phyloP scores from a whole-genome alignment of 1,140 invertebrate genomes.

The Aplysia californica region DNA sequence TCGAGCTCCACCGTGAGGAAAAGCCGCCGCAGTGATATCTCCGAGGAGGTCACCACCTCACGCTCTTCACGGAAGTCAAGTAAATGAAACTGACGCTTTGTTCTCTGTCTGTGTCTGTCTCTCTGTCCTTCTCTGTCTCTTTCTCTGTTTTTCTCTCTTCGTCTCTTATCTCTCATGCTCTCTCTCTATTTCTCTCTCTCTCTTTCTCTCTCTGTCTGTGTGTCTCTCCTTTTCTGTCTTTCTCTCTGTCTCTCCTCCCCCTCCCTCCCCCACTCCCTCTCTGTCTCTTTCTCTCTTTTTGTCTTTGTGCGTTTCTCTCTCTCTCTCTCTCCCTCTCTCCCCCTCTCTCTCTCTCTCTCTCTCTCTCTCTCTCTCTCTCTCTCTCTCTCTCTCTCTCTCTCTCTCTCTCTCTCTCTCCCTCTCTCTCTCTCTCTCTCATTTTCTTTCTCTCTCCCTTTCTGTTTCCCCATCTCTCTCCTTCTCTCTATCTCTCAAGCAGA shows the following conservation, averaged over 20 bases:
- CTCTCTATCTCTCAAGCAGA: too few species aligned
- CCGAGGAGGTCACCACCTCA: slow-evolving; percentile 18
- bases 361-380: too few species aligned
- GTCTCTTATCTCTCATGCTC: neutral
- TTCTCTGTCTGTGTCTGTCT: neutral
- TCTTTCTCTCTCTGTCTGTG: neutral
- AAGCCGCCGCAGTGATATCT: slow-evolving; percentile 8
- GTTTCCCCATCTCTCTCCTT: too few species aligned
- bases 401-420: too few species aligned
- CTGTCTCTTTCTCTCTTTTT: neutral
- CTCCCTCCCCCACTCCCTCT: neutral
- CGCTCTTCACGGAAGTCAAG: slow-evolving; percentile 35
- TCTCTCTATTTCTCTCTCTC: neutral
- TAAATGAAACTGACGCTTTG: slow-evolving; percentile 15
- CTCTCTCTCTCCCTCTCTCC: neutral
- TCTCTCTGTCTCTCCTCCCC: neutral
- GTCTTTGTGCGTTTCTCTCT: neutral
- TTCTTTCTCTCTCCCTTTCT: too few species aligned
- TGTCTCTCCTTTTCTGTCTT: neutral
- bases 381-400: too few species aligned
- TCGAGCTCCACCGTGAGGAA: slow-evolving; percentile 16
- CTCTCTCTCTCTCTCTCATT: too few species aligned
- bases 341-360: neutral
- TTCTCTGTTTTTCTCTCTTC: neutral
- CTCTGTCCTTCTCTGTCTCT: neutral